Evolutionary conservation across 1,140 invertebrate genomes (phyloP), one percentile per base, ranked within the genome.

Genomic region (Zophobas morio): DNA sequence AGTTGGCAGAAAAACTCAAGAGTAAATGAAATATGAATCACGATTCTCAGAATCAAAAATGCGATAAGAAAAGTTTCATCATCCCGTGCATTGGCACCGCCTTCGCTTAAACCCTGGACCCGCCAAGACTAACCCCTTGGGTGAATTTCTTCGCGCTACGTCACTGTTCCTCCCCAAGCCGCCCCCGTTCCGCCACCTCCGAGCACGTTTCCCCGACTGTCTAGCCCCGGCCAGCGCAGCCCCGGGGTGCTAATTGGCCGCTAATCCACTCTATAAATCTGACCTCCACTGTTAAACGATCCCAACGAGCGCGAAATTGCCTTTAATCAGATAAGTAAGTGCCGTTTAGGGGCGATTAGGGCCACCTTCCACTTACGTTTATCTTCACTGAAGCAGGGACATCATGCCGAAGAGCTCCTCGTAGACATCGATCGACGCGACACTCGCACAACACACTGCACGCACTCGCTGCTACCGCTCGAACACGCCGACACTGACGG

Each of bases 281-380:
- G 80, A 81, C 80, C 80, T 81, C 80, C 70, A 81, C 34, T 75
- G 39, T 56, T 36, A 71, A 80, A 73, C 74, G 57, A 80, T 70
- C 46, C 54, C 63, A 77, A 76, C 70, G 78, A 66, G 33, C 53
- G 70, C 71, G 75, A 78, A 81, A 81, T 81, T 81, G 79, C 79
- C 80, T 81, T 81, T 81, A 81, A 81, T 81, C 79, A 80, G 81
- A 81, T 81, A 81, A 81, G 80, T 70, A 74, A 74, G 49, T 42
- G 42, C 47, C 46, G 47, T 73, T 78, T 71, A 63, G 70, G 35
- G 57, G n/a, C 49, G 49, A 20, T 51, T 20, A 51, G 4, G 49
- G n/a, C 49, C 49, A 51, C 49, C 49, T 51, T 51, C 60, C 70
- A 76, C 75, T 70, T 70, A 76, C 66, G 75, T 70, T 36, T 42